phyloP scores from a whole-genome alignment of 2,888 invertebrate genomes.

The Eupithecia vulgata region DNA sequence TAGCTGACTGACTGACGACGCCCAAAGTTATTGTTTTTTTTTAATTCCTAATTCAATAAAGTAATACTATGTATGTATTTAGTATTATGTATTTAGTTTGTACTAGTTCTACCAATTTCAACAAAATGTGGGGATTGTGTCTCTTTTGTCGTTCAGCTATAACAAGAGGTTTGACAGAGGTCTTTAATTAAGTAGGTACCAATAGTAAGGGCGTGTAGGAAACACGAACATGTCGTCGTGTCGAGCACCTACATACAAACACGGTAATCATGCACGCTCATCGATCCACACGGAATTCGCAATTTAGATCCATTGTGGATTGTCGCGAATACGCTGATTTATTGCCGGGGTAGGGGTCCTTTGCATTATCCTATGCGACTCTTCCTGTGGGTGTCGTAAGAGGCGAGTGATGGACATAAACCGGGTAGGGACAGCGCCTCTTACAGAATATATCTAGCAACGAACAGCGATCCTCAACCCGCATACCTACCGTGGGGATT shows the following conservation, averaged over 20 bases:
- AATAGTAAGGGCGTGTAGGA: neutral
- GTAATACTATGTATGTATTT: too few species aligned
- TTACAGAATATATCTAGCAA: too few species aligned
- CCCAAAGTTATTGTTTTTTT: neutral
- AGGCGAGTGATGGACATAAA: too few species aligned
- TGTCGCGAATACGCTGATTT: constrained; percentile 45
- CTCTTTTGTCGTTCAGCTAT: neutral
- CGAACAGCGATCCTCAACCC: too few species aligned
- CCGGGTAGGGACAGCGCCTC: too few species aligned
- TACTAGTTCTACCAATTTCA: neutral
- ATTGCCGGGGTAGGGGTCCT: constrained; percentile 25
- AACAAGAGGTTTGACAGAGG: neutral
- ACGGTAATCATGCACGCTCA: constrained; percentile 50
- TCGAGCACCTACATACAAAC: constrained; percentile 28
- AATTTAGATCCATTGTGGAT: constrained; percentile 54
- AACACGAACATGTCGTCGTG: neutral
- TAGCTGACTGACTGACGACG: neutral
- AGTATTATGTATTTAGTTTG: too few species aligned
- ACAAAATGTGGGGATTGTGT: neutral
- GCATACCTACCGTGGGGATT: too few species aligned
- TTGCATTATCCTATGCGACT: neutral
- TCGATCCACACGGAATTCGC: constrained; percentile 57
- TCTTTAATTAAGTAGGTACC: neutral
- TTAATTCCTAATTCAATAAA: neutral
- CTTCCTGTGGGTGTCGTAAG: too few species aligned